A percentile compares a stretch with the other conserved stretches of the same genome.
Evolutionary conservation across 2,888 invertebrate genomes (phyloP).

Genomic region (Stenotaenia linearis): DNA sequence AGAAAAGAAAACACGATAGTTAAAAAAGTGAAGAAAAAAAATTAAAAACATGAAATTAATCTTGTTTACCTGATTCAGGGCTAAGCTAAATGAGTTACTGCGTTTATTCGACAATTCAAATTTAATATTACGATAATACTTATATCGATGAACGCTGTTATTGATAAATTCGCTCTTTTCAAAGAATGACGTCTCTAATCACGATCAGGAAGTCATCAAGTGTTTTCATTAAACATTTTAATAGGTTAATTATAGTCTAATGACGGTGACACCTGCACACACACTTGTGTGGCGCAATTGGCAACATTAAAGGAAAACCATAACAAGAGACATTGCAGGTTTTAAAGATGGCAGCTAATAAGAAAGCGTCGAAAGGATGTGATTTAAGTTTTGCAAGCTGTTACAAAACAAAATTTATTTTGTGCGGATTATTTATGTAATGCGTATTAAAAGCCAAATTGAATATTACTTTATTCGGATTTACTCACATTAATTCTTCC

Average conservation of each 20-base stretch:
- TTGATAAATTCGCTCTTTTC: neutral
- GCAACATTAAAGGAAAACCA: conserved; percentile 24
- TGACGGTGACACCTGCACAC: conserved; percentile 24
- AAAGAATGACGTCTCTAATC: conserved; percentile 11
- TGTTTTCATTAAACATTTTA: conserved; percentile 26
- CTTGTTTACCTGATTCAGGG: neutral
- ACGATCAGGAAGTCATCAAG: conserved; percentile 26
- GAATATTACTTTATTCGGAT: neutral
- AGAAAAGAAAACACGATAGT: neutral
- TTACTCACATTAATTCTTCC: neutral
- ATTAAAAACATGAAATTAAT: neutral
- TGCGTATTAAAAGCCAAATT: neutral
- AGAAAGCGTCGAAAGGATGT: neutral
- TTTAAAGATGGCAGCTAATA: conserved; percentile 21
- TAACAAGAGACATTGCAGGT: conserved; percentile 17
- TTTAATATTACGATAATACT: neutral
- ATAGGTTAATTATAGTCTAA: conserved; percentile 26
- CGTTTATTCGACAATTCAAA: neutral
- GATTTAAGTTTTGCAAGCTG: conserved; percentile 2
- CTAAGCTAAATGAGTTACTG: neutral
- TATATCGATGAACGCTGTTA: neutral
- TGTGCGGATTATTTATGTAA: neutral
- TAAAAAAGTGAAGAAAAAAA: neutral
- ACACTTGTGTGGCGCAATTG: conserved; percentile 16
- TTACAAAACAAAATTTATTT: neutral